Evolutionary conservation across 2,797 vertebrate species (phyloP).

Genomic region (Galago senegalensis): DNA sequence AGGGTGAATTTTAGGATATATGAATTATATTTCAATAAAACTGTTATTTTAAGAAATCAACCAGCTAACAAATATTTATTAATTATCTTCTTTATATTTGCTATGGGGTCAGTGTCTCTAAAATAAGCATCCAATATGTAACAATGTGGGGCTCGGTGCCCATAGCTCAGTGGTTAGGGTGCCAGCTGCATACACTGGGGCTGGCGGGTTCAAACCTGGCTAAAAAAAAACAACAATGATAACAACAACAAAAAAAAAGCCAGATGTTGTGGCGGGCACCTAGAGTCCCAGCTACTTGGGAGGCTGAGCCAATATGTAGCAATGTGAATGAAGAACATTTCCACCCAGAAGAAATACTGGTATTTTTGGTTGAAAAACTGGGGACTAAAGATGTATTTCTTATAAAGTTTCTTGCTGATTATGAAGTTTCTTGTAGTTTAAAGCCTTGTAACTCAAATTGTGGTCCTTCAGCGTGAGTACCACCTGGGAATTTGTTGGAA

Average conservation of each 20-base stretch:
- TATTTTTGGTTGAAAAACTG: slow-evolving; percentile 58
- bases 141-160: neutral
- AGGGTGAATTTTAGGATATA: slow-evolving; percentile 49
- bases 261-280: too few species aligned
- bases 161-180: too few species aligned
- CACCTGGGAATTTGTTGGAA: slow-evolving; percentile 60
- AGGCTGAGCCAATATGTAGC: neutral
- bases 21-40: slow-evolving; percentile 45
- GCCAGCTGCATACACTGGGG: too few species aligned
- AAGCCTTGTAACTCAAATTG: slow-evolving; percentile 56
- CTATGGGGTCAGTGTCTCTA: neutral
- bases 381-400: slow-evolving; percentile 34
- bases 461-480: neutral
- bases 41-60: slow-evolving; percentile 46
- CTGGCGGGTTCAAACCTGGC: too few species aligned
- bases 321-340: slow-evolving; percentile 26
- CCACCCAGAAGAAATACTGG: slow-evolving; percentile 28
- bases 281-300: too few species aligned
- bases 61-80: slow-evolving; percentile 41
- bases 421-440: slow-evolving; percentile 42
- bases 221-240: too few species aligned
- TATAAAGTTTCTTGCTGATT: slow-evolving; percentile 62
- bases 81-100: slow-evolving; percentile 33
- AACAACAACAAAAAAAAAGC: too few species aligned
- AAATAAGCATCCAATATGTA: neutral